Evolutionary conservation across 1,140 invertebrate species (phyloP).

Genomic region (Mizuhopecten yessoensis): DNA sequence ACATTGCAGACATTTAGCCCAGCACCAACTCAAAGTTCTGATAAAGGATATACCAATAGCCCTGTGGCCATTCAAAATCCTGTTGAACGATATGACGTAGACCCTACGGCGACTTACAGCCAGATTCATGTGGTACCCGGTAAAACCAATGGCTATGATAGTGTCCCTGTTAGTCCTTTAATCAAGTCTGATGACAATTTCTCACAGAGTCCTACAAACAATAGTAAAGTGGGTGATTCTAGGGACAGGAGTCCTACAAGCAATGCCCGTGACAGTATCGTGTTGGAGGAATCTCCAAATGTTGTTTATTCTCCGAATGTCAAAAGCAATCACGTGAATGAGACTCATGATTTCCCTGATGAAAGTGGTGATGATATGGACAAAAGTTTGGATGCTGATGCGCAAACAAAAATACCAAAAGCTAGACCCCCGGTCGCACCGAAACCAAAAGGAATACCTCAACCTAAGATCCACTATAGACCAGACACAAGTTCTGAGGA

Average conservation of each 20-base stretch:
- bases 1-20: not conserved
- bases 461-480: conserved; percentile 26
- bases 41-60: not conserved
- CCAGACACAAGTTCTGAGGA: conserved; percentile 44
- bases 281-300: not conserved
- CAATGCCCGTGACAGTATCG: not conserved
- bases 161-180: not conserved
- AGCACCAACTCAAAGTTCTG: not conserved
- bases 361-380: not conserved
- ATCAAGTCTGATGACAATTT: not conserved
- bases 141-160: not conserved
- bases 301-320: not conserved
- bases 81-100: not conserved
- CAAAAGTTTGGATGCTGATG: not conserved
- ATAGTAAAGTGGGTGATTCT: not conserved
- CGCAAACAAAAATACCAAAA: not conserved
- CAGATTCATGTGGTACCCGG: not conserved
- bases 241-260: not conserved
- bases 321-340: not conserved
- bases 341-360: not conserved
- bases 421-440: conserved; percentile 51
- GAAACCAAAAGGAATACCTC: conserved; percentile 47
- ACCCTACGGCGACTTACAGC: not conserved
- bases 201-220: not conserved
- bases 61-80: not conserved